A percentile compares a stretch with the other conserved stretches of the same genome.
Conservation (phyloP, 2,888 invertebrate genomes). For the Nephrotoma guestfalica region DNA sequence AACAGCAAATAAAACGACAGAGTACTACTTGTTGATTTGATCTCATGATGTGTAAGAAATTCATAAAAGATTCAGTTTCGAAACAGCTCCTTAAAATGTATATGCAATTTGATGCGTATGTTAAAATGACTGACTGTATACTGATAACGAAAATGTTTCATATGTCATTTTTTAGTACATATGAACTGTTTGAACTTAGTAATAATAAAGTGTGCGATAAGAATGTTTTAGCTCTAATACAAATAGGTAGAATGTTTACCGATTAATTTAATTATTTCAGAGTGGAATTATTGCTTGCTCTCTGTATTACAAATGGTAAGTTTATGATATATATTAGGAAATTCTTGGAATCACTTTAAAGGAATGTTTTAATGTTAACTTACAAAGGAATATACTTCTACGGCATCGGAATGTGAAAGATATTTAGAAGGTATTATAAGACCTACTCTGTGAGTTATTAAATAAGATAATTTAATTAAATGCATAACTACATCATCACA, state of each 20-base stretch:
- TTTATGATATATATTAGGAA: background rate
- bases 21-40: background rate
- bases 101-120: background rate
- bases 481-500: no score
- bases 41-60: background rate
- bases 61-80: background rate
- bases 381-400: no score
- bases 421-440: no score
- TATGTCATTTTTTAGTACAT: background rate
- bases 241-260: background rate
- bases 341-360: background rate
- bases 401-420: no score
- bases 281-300: background rate
- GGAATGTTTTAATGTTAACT: no score
- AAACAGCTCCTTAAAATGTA: background rate
- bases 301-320: background rate
- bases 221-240: background rate
- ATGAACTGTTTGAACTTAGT: background rate
- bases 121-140: background rate
- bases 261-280: background rate
- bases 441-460: no score
- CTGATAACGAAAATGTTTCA: background rate
- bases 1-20: background rate
- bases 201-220: background rate
- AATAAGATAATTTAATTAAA: no score